These are phyloP conservation scores for Cheilosia scutellata DNA, from an alignment of 2,888 invertebrate genomes.

Conservation along the genomic window DNA sequence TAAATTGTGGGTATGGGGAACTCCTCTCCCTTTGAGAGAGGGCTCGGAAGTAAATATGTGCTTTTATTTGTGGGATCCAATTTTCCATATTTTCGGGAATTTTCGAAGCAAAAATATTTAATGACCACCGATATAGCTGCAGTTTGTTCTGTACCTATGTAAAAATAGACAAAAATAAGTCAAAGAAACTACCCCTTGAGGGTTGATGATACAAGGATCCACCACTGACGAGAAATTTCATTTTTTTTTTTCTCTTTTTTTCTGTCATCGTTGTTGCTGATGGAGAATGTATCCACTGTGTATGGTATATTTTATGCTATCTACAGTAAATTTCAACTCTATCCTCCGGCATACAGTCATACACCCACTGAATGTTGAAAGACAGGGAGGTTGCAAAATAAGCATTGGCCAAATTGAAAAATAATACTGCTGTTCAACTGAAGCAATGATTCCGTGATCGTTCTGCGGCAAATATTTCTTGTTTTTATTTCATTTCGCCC, in stretches of 20 bases:
- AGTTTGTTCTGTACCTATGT: neutral
- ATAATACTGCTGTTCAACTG: slow-evolving; percentile 46
- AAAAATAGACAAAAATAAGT: slow-evolving; percentile 40
- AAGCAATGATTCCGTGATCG: slow-evolving; percentile 45
- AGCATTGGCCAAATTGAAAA: slow-evolving; percentile 73
- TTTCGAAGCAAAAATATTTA: slow-evolving; percentile 41
- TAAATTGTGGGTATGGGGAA: slow-evolving; percentile 49
- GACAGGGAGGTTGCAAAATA: slow-evolving; percentile 57
- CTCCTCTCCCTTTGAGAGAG: slow-evolving; percentile 7
- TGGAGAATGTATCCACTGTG: neutral
- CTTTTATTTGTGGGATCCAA: neutral
- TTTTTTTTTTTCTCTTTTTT: slow-evolving; percentile 3
- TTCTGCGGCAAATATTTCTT: slow-evolving; percentile 15
- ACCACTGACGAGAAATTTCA: slow-evolving; percentile 32
- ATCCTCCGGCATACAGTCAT: neutral
- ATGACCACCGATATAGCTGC: slow-evolving; percentile 29
- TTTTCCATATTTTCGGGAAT: slow-evolving; percentile 7
- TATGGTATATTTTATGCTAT: slow-evolving; percentile 32
- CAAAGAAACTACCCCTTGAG: slow-evolving; percentile 13
- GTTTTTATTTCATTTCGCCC: slow-evolving; percentile 37
- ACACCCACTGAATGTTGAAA: neutral
- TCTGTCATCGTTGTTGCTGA: neutral
- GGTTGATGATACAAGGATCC: neutral
- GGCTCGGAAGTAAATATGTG: slow-evolving; percentile 1
- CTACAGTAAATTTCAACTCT: slow-evolving; percentile 22